Evolutionary conservation across 2,888 invertebrate species (phyloP), one percentile per base, ranked within the genome.

Genomic region (Macropis europaea): DNA sequence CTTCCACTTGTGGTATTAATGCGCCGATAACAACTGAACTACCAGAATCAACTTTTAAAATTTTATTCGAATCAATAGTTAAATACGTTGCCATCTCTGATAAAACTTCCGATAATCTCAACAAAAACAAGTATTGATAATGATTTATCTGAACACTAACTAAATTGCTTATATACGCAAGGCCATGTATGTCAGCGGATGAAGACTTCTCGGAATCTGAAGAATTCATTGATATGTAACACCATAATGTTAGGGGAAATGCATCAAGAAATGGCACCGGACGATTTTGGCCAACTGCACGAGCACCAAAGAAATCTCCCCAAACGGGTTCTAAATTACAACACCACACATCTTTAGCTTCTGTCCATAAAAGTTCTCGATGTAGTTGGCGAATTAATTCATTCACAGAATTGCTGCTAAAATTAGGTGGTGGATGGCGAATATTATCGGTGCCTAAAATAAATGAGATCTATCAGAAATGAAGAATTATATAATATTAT

Each of bases 91-190:
- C 92, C 90, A 96, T 91, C 90, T 97, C 97, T 0, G 95, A 93
- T 30, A 97, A 90, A 50, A 95, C 93, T 90, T 98, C 98, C 22
- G 95, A 92, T 82, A 97, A 92, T 56, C 98, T 92, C 90, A 97
- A 90, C 56, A 98, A 92, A 91, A 98, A 98, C 81, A 98, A 92
- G 90, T 95, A 95, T 91, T 98, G 98, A 90, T 96, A 97, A 90
- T 98, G 98, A 91, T 97, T 98, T 69, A 99, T 92, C 90, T 98
- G 98, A 2, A 97, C 92, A 76, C 96, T 96, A 54, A 97, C 94
- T 85, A 97, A 92, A 84, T 96, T 96, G 53, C 95, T 93, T 53
- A 97, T 94, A 84, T 97, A 94, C 0, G 95, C 95, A 52, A 98
- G 92, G 24, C 95, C 93, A 90, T 96, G 96, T 77, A 97, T 93